Evolutionary conservation across 2,113 vertebrate species (phyloP), one percentile per base, ranked within the genome.

Genomic region (Pristiophorus japonicus): DNA sequence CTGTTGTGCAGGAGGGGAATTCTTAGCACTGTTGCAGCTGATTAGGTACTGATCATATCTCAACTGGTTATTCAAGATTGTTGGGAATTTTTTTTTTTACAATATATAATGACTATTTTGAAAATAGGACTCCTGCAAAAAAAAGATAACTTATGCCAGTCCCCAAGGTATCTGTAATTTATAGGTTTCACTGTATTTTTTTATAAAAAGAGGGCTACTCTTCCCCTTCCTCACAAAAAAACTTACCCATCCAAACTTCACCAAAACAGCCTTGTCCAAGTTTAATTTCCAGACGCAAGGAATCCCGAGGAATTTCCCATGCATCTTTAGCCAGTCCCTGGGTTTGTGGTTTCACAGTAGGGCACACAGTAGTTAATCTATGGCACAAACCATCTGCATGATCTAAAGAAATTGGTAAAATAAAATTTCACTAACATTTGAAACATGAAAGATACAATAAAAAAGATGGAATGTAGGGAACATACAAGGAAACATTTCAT

Each of bases 201-300:
- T 70, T 47, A 67, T 2, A 51, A 51, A 51, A 51, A 94, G 3
- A 24, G 1, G 11, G 4, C 65, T 67, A 27, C 30, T 22, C 59
- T 65, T 92, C 16, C 90, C 14, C 38, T 10, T 81, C 4, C 62
- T 1, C n/a, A 85, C 62, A 92, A 63, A 94, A 38, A 45, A 67
- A 95, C 99, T 99, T 98, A 99, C 99, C 99, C 98, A 99, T 99
- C 99, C 99, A 99, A 18, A 99, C 99, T 97, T 99, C 99, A 97
- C 99, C 99, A 93, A 99, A 99, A 97, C 99, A 99, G 97, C 99
- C 99, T 97, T 99, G 99, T 96, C 99, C 99, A 97, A 99, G 97
- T 97, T 99, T 99, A 96, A 99, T 97, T 97, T 99, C 99, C 97
- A 99, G 97, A 87, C 99, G 97, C 95, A 99, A 97, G 63, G 99